Evolutionary conservation across 2,797 vertebrate species (phyloP).

Genomic region (Hemibagrus guttatus): DNA sequence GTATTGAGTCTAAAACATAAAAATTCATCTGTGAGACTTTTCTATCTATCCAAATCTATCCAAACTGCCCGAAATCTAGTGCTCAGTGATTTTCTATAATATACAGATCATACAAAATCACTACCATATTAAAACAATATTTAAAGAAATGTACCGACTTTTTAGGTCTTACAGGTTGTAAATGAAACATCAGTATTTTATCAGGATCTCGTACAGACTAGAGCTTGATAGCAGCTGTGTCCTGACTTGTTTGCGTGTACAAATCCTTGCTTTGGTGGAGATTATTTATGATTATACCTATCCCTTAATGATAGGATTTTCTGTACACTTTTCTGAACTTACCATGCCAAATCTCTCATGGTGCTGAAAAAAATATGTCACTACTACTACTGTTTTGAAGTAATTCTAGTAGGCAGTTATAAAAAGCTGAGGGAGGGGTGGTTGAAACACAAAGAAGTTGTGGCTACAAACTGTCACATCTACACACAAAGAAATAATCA

Average conservation of each 20-base stretch:
- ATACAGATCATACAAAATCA: not conserved
- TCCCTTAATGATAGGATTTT: not conserved
- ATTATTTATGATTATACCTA: not conserved
- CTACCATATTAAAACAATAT: not conserved
- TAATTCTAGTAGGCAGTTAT: not conserved
- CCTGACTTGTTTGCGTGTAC: not conserved
- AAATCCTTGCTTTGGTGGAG: slow-evolving; percentile 3
- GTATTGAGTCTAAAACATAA: not conserved
- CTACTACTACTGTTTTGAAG: not conserved
- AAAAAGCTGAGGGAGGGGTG: not conserved
- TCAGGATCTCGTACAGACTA: not conserved
- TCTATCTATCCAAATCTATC: not conserved
- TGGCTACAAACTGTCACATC: not conserved
- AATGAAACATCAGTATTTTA: not conserved
- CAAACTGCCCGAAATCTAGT: not conserved
- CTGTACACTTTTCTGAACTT: not conserved
- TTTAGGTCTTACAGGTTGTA: not conserved
- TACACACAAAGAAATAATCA: not conserved
- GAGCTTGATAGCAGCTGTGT: not conserved
- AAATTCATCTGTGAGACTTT: not conserved
- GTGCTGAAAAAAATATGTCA: not conserved
- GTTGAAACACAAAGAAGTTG: not conserved
- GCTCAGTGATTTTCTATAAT: not conserved
- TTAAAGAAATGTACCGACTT: too few relatives aligned
- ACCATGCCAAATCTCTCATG: not conserved